Evolutionary conservation across 2,888 invertebrate species (phyloP).

Genomic region (Tiliacea citrago): DNA sequence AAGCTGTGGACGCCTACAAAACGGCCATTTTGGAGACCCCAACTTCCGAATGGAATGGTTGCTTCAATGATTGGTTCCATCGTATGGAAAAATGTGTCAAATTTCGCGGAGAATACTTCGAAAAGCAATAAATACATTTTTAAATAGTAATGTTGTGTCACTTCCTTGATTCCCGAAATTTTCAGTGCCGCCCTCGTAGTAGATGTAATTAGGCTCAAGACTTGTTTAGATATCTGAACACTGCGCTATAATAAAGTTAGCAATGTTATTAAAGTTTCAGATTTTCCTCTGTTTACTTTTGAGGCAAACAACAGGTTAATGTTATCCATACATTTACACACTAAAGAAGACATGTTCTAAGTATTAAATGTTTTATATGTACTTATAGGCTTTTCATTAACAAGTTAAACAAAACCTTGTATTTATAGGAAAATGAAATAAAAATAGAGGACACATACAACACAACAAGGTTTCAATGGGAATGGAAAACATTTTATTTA

Average conservation of each 20-base stretch:
- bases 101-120: too few relatives aligned
- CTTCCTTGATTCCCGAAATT: too few relatives aligned
- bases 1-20: too few relatives aligned
- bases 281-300: not conserved
- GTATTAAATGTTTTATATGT: not conserved
- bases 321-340: not conserved
- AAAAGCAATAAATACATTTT: too few relatives aligned
- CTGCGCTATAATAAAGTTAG: not conserved
- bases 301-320: not conserved
- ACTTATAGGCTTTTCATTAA: not conserved
- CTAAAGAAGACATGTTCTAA: not conserved
- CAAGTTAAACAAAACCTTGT: not conserved
- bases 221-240: not conserved
- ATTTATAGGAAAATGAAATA: not conserved
- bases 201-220: not conserved
- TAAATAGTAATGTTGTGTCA: too few relatives aligned
- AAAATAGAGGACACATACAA: constrained; percentile 18
- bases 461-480: constrained; percentile 2
- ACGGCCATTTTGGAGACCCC: too few relatives aligned
- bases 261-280: not conserved
- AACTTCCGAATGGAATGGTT: too few relatives aligned
- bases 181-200: too few relatives aligned
- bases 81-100: too few relatives aligned
- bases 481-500: not conserved
- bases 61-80: too few relatives aligned